Conservation (phyloP, 1,140 invertebrate genomes). For the Heliothis subflexa region DNA sequence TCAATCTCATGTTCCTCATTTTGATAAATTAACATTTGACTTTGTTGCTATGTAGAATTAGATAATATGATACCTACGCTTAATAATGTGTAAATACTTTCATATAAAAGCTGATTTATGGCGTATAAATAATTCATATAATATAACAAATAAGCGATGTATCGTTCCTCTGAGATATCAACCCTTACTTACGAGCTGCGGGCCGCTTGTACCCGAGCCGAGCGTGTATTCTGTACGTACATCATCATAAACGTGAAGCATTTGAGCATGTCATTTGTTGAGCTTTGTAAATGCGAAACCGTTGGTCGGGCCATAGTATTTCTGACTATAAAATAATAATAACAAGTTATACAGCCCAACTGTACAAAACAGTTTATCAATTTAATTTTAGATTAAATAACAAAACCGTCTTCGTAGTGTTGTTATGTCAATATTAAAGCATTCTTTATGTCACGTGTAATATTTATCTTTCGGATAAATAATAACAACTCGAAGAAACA, state of each 20-base stretch:
- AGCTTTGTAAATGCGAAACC: too few relatives aligned
- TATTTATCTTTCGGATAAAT: constrained; percentile 16
- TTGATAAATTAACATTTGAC: too few relatives aligned
- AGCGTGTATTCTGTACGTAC: background rate
- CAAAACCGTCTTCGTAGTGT: background rate
- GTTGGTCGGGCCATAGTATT: too few relatives aligned
- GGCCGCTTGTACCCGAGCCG: background rate
- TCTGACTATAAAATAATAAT: too few relatives aligned
- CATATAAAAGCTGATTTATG: constrained; percentile 34
- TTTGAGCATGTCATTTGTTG: background rate
- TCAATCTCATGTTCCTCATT: too few relatives aligned
- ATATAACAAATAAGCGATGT: constrained; percentile 14
- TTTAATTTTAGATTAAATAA: background rate
- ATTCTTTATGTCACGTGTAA: background rate
- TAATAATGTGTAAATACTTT: constrained; percentile 11
- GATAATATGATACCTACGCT: too few relatives aligned
- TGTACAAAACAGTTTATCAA: too few relatives aligned
- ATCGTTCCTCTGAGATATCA: constrained; percentile 23
- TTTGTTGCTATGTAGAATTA: background rate
- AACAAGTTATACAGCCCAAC: too few relatives aligned
- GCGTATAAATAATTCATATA: constrained; percentile 30
- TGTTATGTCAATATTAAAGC: background rate
- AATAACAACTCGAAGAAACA: background rate
- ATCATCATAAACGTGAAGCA: background rate
- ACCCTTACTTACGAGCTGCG: background rate